A percentile compares a stretch with the other conserved stretches of the same genome.
Conservation (phyloP, 2,888 invertebrate species). For the Eudemis profundana region DNA sequence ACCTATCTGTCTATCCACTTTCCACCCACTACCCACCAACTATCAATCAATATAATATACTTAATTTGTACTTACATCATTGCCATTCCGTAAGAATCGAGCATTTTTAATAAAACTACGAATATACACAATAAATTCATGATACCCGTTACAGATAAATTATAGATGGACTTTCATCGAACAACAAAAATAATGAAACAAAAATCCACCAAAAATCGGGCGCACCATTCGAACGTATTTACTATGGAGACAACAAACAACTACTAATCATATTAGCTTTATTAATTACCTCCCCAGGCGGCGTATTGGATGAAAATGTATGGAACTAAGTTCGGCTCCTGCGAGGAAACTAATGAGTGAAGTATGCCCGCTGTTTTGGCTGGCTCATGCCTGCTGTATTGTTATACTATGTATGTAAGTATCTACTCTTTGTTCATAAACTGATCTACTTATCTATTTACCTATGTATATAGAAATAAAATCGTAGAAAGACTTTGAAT, state of each 20-base stretch:
- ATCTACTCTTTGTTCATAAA: no score
- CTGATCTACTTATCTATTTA: no score
- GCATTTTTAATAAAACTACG: no score
- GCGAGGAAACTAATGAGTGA: constrained; percentile 55
- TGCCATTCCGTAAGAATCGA: no score
- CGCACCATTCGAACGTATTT: constrained; percentile 43
- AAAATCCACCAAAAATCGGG: neutral
- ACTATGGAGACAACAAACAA: constrained; percentile 62
- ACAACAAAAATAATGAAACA: constrained; percentile 1
- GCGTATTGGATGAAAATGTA: constrained; percentile 79
- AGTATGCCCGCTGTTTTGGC: constrained; percentile 44
- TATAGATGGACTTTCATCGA: neutral
- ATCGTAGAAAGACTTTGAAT: no score
- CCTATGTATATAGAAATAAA: no score
- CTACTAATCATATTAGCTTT: constrained; percentile 82
- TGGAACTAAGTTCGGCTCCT: constrained; percentile 53
- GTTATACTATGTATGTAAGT: neutral
- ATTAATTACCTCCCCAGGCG: constrained; percentile 77
- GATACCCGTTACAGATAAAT: no score
- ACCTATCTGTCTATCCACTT: no score
- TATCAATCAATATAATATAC: no score
- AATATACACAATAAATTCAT: no score
- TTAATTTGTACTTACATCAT: no score
- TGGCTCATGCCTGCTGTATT: constrained; percentile 42
- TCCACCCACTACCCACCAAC: no score